These are phyloP conservation scores for Conchocele bisecta DNA, from an alignment of 2,888 invertebrate species.

Conservation along the genomic window DNA sequence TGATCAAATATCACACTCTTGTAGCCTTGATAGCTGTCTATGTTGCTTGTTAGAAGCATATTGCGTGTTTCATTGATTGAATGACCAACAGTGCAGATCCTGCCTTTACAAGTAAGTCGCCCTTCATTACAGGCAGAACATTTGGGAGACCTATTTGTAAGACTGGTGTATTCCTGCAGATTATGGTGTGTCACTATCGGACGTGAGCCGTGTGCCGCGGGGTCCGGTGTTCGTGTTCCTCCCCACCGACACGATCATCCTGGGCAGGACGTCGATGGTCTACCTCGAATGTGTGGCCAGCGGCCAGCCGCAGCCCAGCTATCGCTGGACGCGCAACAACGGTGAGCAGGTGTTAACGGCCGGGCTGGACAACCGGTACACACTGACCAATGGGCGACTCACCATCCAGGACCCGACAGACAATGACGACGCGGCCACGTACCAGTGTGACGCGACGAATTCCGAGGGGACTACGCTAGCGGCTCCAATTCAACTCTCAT, in stretches of 20 bases:
- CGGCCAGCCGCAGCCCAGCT: conserved; percentile 65
- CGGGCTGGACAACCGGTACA: conserved; percentile 54
- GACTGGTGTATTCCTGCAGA: conserved; percentile 42
- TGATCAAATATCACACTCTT: no score
- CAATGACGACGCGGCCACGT: conserved; percentile 69
- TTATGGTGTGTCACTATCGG: conserved; percentile 53
- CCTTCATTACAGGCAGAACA: no score
- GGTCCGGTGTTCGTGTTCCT: conserved; percentile 59
- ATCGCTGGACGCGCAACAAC: conserved; percentile 62
- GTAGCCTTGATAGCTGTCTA: no score
- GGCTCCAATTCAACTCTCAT: conserved; percentile 66
- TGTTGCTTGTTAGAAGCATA: no score
- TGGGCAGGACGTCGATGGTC: conserved; percentile 42
- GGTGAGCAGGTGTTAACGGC: conserved; percentile 15
- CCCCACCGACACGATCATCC: conserved; percentile 56
- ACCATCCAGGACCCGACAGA: conserved; percentile 71
- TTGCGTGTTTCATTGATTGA: no score
- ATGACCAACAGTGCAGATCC: no score
- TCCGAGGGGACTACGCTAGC: conserved; percentile 71
- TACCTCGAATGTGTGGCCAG: conserved; percentile 66
- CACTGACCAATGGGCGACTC: conserved; percentile 76
- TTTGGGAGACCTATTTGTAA: neutral
- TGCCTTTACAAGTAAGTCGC: neutral
- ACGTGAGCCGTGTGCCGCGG: conserved; percentile 47
- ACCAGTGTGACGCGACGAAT: conserved; percentile 76